Evolutionary conservation across 1,140 invertebrate genomes (phyloP).

Genomic region (Ganaspis sp.): DNA sequence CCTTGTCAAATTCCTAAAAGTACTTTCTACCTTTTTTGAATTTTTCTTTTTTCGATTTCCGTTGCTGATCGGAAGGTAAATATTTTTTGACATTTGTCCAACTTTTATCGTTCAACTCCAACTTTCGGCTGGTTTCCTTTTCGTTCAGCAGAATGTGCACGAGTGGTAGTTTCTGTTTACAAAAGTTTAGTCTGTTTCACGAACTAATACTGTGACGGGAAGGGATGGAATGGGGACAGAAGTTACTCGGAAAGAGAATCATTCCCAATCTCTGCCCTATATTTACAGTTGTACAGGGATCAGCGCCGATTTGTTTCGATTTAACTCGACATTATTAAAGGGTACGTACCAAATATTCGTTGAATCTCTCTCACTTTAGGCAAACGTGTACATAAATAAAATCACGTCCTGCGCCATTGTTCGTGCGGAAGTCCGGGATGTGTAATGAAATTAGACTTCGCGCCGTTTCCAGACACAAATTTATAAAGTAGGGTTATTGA

Average conservation of each 20-base stretch:
- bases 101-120: background rate
- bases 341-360: background rate
- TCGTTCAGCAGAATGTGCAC: background rate
- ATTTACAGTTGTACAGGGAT: background rate
- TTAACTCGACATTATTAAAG: slow-evolving; percentile 24
- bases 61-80: background rate
- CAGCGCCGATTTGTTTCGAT: background rate
- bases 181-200: background rate
- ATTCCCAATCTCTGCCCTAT: background rate
- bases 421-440: background rate
- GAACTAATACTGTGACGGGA: background rate
- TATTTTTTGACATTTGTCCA: no score
- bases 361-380: slow-evolving; percentile 15
- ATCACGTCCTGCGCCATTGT: slow-evolving; percentile 2
- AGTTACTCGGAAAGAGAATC: background rate
- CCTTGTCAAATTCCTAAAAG: no score
- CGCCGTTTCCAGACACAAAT: background rate
- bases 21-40: no score
- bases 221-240: background rate
- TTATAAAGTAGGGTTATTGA: slow-evolving; percentile 8
- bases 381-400: slow-evolving; percentile 1
- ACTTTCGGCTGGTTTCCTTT: background rate
- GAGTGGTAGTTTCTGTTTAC: background rate
- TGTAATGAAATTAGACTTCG: slow-evolving; percentile 14
- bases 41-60: no score